Evolutionary conservation across 2,888 invertebrate genomes (phyloP).

Genomic region (Aelia acuminata): DNA sequence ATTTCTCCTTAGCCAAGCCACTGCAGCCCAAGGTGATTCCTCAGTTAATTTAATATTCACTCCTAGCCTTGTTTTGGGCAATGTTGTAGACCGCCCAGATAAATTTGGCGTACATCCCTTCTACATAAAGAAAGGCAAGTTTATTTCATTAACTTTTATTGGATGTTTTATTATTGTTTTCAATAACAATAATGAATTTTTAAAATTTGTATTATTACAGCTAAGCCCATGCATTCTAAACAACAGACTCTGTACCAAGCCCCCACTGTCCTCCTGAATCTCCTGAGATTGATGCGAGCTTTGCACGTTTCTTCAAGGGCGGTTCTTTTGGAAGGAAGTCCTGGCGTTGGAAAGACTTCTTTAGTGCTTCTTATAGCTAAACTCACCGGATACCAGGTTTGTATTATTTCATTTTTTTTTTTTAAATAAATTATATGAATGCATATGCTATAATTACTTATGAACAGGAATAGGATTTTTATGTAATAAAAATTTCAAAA

Average conservation of each 20-base stretch:
- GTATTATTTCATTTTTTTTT: not conserved
- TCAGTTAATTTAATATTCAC: constrained; percentile 54
- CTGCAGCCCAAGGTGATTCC: constrained; percentile 61
- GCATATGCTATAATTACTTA: not conserved
- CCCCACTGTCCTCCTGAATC: constrained; percentile 85
- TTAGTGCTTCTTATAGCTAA: constrained; percentile 91
- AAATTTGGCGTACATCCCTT: constrained; percentile 86
- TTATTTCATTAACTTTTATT: constrained; percentile 9
- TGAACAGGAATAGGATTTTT: too few relatives aligned
- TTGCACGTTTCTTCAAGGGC: constrained; percentile 89
- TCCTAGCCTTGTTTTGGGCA: constrained; percentile 39
- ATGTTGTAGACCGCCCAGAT: constrained; percentile 62
- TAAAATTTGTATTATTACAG: not conserved
- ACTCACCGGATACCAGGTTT: constrained; percentile 83
- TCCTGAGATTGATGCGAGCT: constrained; percentile 87
- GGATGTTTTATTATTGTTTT: not conserved
- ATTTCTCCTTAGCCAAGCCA: constrained; percentile 64
- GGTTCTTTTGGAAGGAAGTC: constrained; percentile 95
- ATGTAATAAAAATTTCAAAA: too few relatives aligned
- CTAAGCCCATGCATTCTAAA: not conserved
- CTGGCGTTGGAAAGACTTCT: constrained; percentile 98
- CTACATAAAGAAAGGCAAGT: constrained; percentile 75
- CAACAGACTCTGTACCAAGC: constrained; percentile 80
- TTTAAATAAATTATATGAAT: not conserved
- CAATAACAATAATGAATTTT: too few relatives aligned